Evolutionary conservation across 2,797 vertebrate species (phyloP).

Genomic region (Podargus strigoides): DNA sequence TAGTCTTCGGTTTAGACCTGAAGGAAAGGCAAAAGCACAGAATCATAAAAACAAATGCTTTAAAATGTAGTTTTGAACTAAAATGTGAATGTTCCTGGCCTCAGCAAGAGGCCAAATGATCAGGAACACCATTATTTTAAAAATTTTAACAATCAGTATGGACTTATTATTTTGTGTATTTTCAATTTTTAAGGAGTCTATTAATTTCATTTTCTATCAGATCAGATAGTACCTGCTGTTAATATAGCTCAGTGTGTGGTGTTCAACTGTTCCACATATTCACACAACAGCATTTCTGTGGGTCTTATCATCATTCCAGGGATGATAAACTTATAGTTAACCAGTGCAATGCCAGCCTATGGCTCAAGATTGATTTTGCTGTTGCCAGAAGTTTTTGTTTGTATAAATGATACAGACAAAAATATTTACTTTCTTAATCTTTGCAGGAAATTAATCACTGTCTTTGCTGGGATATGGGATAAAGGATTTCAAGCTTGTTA

Average conservation of each 20-base stretch:
- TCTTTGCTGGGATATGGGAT: not conserved
- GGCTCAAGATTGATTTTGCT: not conserved
- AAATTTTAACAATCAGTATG: not conserved
- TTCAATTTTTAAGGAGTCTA: not conserved
- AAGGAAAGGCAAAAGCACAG: not conserved
- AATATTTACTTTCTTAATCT: not conserved
- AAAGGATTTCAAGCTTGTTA: not conserved
- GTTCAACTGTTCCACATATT: not conserved
- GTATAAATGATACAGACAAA: not conserved
- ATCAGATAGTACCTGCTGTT: fast-evolving
- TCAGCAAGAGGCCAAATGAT: not conserved
- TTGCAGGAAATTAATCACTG: not conserved
- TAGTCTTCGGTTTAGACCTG: not conserved
- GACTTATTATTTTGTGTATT: not conserved
- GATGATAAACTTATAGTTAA: not conserved
- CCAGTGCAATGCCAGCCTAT: not conserved
- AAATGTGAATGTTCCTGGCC: not conserved
- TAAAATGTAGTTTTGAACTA: not conserved
- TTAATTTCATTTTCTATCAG: not conserved
- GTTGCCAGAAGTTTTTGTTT: not conserved
- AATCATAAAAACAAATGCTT: not conserved
- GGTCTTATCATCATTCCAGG: not conserved
- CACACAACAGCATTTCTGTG: not conserved
- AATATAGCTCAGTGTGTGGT: not conserved
- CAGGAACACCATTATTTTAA: not conserved